Percentiles rank a stretch among this genome's conserved stretches.
phyloP scores from a whole-genome alignment of 1,140 invertebrate species.

The Euura saliciscinereae region DNA sequence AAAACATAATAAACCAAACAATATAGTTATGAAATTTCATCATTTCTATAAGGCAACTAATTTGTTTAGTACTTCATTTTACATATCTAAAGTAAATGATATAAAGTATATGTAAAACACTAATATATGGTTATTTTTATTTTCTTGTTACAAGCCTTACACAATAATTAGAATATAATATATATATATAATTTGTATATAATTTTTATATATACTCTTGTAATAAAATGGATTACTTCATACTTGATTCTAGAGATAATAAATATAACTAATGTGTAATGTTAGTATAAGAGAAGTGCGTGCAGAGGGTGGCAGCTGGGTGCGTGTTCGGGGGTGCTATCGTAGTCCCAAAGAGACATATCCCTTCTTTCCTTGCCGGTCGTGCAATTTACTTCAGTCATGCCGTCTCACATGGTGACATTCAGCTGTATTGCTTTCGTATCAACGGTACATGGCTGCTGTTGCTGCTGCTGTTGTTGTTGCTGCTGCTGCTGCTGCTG shows the following conservation, averaged over 20 bases:
- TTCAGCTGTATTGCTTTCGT: constrained; percentile 60
- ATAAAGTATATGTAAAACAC: constrained; percentile 61
- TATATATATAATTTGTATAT: constrained; percentile 52
- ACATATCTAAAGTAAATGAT: constrained; percentile 53
- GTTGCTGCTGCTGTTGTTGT: constrained; percentile 52
- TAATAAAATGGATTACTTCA: constrained; percentile 60
- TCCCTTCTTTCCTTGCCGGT: constrained; percentile 11
- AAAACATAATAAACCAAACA: constrained; percentile 36
- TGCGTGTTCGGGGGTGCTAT: constrained; percentile 50
- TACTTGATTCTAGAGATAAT: constrained; percentile 57
- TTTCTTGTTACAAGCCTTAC: constrained; percentile 62
- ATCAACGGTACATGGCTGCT: constrained; percentile 54
- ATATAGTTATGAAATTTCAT: constrained; percentile 42
- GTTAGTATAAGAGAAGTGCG: constrained; percentile 60
- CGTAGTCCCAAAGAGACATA: constrained; percentile 40
- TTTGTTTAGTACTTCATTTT: constrained; percentile 48
- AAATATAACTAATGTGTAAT: constrained; percentile 55
- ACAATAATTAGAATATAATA: constrained; percentile 57
- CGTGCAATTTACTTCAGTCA: constrained; percentile 45
- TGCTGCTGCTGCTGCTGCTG: constrained; percentile 53
- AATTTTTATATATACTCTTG: constrained; percentile 54
- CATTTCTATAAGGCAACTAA: constrained; percentile 54
- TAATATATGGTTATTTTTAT: constrained; percentile 60
- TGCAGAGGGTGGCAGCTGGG: constrained; percentile 57
- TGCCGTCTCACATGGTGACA: constrained; percentile 59